A percentile compares a stretch with the other conserved stretches of the same genome.
These are phyloP conservation scores for Lethrus apterus DNA, from an alignment of 1,140 invertebrate genomes.

Conservation along the genomic window DNA sequence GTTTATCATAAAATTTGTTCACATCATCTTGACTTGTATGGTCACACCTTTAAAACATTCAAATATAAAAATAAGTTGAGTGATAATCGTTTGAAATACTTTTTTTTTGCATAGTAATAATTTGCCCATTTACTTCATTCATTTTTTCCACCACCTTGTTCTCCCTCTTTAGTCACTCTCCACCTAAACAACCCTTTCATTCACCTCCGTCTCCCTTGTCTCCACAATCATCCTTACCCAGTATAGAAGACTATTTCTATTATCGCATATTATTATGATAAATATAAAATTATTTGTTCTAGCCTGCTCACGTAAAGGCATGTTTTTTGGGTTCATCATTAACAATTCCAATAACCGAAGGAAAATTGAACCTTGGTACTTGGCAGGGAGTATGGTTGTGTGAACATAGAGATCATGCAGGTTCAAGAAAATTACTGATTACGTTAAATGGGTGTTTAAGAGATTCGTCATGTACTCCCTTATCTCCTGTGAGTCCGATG, in stretches of 20 bases:
- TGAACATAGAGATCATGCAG: constrained; percentile 92
- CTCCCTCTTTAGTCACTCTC: too few species aligned
- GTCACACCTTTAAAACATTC: too few species aligned
- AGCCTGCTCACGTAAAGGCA: constrained; percentile 96
- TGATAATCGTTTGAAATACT: too few species aligned
- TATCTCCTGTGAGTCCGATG: constrained; percentile 74
- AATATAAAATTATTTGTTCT: constrained; percentile 31
- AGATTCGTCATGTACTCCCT: constrained; percentile 72
- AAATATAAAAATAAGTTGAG: too few species aligned
- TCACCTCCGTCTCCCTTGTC: background rate
- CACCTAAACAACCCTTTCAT: background rate
- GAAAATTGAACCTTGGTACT: constrained; percentile 87
- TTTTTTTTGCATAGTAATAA: too few species aligned
- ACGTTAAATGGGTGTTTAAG: constrained; percentile 84
- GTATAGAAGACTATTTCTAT: background rate
- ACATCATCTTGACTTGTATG: too few species aligned
- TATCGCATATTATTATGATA: background rate
- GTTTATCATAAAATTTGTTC: too few species aligned
- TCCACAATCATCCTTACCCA: too few species aligned
- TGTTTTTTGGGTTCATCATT: constrained; percentile 92
- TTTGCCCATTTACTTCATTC: too few species aligned
- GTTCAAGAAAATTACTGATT: constrained; percentile 84
- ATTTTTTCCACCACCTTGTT: too few species aligned
- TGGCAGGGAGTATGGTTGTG: constrained; percentile 98
- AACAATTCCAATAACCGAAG: constrained; percentile 92